A percentile compares a stretch with the other conserved stretches of the same genome.
Evolutionary conservation across 1,140 invertebrate genomes (phyloP).

Genomic region (Diuraphis noxia): DNA sequence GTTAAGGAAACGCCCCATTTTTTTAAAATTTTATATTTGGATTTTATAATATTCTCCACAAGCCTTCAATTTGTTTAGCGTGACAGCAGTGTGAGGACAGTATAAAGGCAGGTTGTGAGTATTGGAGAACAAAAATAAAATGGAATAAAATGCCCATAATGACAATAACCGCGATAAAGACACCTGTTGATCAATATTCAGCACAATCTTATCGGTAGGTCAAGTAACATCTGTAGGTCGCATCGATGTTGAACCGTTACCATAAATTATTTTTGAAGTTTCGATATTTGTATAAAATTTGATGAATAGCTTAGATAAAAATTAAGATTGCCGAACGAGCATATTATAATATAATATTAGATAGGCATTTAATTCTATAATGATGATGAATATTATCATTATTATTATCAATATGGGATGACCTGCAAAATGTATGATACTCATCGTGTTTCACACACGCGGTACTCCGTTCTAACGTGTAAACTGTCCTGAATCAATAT

Average conservation of each 20-base stretch:
- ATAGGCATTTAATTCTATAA: not conserved
- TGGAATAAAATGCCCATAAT: too few species aligned
- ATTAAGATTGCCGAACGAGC: not conserved
- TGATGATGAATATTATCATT: too few species aligned
- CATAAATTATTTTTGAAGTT: not conserved
- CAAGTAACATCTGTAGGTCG: too few species aligned
- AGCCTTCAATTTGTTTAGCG: too few species aligned
- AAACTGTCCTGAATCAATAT: not conserved
- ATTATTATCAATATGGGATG: not conserved
- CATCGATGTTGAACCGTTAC: too few species aligned
- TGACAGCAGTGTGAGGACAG: too few species aligned
- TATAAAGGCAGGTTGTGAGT: too few species aligned
- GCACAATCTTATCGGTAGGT: too few species aligned
- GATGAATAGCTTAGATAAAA: not conserved
- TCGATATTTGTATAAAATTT: not conserved
- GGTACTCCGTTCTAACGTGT: not conserved
- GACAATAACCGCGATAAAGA: too few species aligned
- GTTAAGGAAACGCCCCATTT: not conserved
- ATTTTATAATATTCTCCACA: not conserved
- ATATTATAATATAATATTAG: not conserved
- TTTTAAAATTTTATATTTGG: constrained; percentile 1
- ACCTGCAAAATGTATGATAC: not conserved
- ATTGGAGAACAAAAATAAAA: too few species aligned
- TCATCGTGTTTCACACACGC: not conserved
- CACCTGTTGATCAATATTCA: too few species aligned